Evolutionary conservation across 1,140 invertebrate genomes (phyloP).

Genomic region (Patella vulgata): DNA sequence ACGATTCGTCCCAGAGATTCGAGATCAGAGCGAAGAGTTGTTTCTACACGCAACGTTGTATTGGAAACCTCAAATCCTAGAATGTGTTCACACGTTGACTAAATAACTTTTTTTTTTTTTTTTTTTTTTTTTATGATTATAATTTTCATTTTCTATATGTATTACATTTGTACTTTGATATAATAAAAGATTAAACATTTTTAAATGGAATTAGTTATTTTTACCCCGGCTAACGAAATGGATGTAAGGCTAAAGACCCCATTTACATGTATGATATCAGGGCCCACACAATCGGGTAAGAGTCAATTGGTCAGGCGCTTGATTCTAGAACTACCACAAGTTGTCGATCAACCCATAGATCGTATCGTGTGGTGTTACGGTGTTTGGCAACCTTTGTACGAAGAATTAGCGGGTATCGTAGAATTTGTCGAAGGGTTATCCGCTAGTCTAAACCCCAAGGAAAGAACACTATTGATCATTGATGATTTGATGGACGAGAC

Average conservation of each 20-base stretch:
- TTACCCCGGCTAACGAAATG: background rate
- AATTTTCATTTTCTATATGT: too few relatives aligned
- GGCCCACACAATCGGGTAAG: background rate
- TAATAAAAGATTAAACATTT: too few relatives aligned
- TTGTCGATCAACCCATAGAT: slow-evolving; percentile 4
- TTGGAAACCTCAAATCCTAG: too few relatives aligned
- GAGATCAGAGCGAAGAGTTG: too few relatives aligned
- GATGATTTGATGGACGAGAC: slow-evolving; percentile 30
- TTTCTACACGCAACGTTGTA: too few relatives aligned
- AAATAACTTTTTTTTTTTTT: too few relatives aligned
- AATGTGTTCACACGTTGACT: too few relatives aligned
- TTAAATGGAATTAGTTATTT: too few relatives aligned
- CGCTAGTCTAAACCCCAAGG: background rate
- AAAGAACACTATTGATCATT: slow-evolving; percentile 5
- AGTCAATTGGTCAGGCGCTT: too few relatives aligned
- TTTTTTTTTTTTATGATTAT: too few relatives aligned
- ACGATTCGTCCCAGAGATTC: too few relatives aligned
- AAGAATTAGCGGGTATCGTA: background rate
- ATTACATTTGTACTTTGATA: too few relatives aligned
- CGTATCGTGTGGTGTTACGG: slow-evolving; percentile 28
- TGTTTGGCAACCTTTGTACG: slow-evolving; percentile 16
- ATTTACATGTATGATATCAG: background rate
- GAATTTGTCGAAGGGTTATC: slow-evolving; percentile 8
- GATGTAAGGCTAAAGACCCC: slow-evolving; percentile 6
- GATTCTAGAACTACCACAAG: background rate